Base-by-base conservation (phyloP, 2,888 invertebrate genomes). In the Chesias legatella region DNA sequence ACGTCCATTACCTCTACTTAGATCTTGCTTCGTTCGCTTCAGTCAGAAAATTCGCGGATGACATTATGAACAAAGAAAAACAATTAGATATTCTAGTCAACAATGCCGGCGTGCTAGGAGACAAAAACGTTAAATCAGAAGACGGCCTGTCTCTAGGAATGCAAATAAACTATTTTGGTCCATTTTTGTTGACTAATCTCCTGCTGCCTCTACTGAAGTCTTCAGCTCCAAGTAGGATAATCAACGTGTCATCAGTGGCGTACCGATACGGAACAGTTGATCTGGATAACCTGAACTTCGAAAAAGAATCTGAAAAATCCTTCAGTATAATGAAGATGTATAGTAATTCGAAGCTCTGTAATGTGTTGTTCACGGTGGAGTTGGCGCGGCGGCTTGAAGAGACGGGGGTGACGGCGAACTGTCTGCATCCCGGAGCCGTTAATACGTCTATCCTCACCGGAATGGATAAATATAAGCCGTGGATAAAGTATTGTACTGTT, bases 361-460 rank as follows among this genome's bases (percentile, higher is more conserved):
- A 94, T 59, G 91, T 95, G 46, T 90, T 92, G 40, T 94, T 94
- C 63, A 91, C 94, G 0, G 70, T 90, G 17, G 95, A 95, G 74
- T 73, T 95, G 47, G 92, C 93, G 2, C 86, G 90, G 37, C 88
- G 91, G 36, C 72, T 95, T 33, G 89, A 92, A 63, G 92, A 91
- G 1, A 90, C 92, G 1, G 91, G 91, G 10, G 92, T 95, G 0
- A 94, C 94, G 0, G 93, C 90, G 0, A 95, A 96, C 67, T 93
- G 92, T 58, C 79, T 96, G 35, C 95, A 96, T 80, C 96, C 96
- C 0, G 96, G 96, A 17, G 38, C 48, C 7, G 56, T 95, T 24
- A 90, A 91, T 56, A 93, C 93, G 5, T 29, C 48, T 0, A 47
- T 48, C 11, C 6, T 33, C 0, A 56, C 67, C 6, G 60, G 94